Evolutionary conservation across 2,113 vertebrate genomes (phyloP).

Genomic region (Semnornis frantzii): DNA sequence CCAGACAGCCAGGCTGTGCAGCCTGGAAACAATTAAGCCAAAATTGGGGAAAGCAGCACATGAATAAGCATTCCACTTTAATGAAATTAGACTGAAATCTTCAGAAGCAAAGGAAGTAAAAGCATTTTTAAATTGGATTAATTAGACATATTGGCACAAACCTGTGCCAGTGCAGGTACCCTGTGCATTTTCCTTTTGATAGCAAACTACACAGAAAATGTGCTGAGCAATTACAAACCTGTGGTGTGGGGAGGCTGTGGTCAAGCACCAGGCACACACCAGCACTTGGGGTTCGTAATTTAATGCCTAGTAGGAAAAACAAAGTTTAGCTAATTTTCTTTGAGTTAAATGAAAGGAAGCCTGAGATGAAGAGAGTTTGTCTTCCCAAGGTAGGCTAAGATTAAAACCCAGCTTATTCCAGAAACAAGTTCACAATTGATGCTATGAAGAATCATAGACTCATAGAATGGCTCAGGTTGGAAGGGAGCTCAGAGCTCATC

Average conservation of each 20-base stretch:
- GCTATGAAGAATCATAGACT: not conserved
- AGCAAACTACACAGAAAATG: not conserved
- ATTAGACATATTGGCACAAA: conserved; percentile 18
- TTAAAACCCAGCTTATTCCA: not conserved
- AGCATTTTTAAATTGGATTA: conserved; percentile 17
- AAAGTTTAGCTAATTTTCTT: not conserved
- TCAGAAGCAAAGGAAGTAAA: conserved; percentile 10
- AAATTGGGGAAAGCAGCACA: conserved; percentile 42
- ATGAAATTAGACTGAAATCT: conserved; percentile 35
- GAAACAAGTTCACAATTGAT: not conserved
- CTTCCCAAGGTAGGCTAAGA: not conserved
- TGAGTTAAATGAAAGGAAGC: not conserved
- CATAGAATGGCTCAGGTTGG: too few relatives aligned
- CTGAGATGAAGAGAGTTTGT: not conserved
- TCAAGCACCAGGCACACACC: not conserved
- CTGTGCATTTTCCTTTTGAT: not conserved
- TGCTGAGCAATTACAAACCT: not conserved
- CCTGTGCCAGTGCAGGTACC: not conserved
- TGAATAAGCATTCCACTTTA: conserved; percentile 41
- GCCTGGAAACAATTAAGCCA: conserved; percentile 62
- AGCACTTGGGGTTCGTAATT: not conserved
- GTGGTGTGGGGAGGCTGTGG: not conserved
- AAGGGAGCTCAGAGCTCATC: too few relatives aligned
- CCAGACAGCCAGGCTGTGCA: conserved; percentile 39
- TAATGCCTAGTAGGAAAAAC: not conserved